A percentile compares a stretch with the other conserved stretches of the same genome.
Evolutionary conservation across 2,797 vertebrate genomes (phyloP).

Genomic region (Premnoplex brunnescens): DNA sequence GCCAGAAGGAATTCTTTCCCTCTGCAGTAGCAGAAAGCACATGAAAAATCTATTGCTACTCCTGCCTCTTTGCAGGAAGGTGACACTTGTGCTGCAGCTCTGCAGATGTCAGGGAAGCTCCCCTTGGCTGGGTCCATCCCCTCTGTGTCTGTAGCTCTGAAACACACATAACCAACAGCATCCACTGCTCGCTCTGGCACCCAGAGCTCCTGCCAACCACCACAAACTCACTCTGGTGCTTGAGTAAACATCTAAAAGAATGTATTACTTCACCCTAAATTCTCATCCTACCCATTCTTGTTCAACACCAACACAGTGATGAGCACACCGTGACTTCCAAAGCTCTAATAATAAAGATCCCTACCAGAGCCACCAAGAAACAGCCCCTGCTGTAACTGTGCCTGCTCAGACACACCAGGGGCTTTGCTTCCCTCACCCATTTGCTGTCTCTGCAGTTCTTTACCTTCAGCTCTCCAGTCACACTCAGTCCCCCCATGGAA

Average conservation of each 20-base stretch:
- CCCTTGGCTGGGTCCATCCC: background rate
- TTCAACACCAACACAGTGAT: background rate
- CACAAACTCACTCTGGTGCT: background rate
- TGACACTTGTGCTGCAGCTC: background rate
- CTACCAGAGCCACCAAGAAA: background rate
- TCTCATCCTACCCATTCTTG: background rate
- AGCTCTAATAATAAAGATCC: background rate
- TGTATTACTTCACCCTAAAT: background rate
- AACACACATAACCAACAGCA: background rate
- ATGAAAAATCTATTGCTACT: background rate
- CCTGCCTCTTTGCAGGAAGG: background rate
- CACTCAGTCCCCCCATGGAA: background rate
- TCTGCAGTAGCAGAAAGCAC: background rate
- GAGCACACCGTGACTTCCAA: background rate
- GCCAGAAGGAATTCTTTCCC: background rate
- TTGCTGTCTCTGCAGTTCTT: background rate
- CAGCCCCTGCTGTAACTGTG: background rate
- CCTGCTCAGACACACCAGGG: background rate
- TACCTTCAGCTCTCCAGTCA: background rate
- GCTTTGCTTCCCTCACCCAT: background rate
- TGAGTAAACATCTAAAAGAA: background rate
- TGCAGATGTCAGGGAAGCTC: background rate
- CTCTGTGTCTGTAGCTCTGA: background rate
- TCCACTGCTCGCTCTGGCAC: background rate
- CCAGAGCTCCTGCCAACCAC: background rate